Percentiles rank a stretch among this genome's conserved stretches.
These are phyloP conservation scores for Callipepla squamata DNA, from an alignment of 2,113 vertebrate genomes.

Conservation along the genomic window DNA sequence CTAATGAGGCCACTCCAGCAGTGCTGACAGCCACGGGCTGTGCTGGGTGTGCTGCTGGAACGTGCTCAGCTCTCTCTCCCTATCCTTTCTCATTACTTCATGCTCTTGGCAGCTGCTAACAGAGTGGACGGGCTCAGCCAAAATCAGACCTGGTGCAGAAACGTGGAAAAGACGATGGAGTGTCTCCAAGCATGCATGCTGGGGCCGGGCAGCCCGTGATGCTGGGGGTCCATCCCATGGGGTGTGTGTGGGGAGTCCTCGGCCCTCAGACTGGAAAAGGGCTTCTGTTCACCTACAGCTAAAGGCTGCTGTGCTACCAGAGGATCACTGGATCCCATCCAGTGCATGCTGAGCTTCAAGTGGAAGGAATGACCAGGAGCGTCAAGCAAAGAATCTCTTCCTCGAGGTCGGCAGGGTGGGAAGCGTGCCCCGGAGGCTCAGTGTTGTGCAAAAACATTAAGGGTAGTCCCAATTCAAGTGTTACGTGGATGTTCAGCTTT, in stretches of 20 bases:
- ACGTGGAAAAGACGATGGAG: slow-evolving; percentile 41
- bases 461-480: background rate
- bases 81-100: slow-evolving; percentile 50
- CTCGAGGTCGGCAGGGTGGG: too few relatives aligned
- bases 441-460: background rate
- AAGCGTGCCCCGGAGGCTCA: background rate
- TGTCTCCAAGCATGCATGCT: background rate
- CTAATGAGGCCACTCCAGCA: background rate
- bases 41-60: slow-evolving; percentile 33
- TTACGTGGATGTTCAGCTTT: background rate
- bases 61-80: slow-evolving; percentile 42
- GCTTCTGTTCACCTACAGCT: too few relatives aligned
- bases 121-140: slow-evolving; percentile 19
- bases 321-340: too few relatives aligned
- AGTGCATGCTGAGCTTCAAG: too few relatives aligned
- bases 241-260: too few relatives aligned
- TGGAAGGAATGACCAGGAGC: too few relatives aligned
- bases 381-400: too few relatives aligned
- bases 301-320: too few relatives aligned
- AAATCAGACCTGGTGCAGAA: slow-evolving; percentile 8
- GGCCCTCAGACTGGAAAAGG: too few relatives aligned
- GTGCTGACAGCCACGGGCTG: slow-evolving; percentile 33
- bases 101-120: slow-evolving; percentile 39
- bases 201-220: too few relatives aligned
- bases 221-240: background rate